Evolutionary conservation across 2,888 invertebrate species (phyloP).

Genomic region (Luffia ferchaultella): DNA sequence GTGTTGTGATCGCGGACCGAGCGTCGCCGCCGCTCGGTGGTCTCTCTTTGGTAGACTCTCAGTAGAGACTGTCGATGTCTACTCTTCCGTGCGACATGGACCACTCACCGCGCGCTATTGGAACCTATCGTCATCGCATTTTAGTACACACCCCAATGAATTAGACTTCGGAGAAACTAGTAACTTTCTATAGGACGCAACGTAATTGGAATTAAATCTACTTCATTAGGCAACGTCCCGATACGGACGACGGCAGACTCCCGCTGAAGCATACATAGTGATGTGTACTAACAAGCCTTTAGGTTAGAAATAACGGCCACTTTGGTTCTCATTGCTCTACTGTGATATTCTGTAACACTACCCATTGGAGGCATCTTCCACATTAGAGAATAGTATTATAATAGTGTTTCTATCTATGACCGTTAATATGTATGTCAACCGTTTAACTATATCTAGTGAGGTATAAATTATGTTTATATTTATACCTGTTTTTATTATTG

Average conservation of each 20-base stretch:
- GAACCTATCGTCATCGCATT: not conserved
- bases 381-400: constrained; percentile 50
- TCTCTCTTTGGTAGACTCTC: constrained; percentile 41
- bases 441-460: constrained; percentile 32
- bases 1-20: constrained; percentile 64
- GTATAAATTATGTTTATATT: constrained; percentile 48
- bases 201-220: too few species aligned
- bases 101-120: constrained; percentile 21
- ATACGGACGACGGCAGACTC: too few species aligned
- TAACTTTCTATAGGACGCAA: too few species aligned
- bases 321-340: constrained; percentile 48
- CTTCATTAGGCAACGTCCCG: too few species aligned
- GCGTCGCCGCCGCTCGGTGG: constrained; percentile 23
- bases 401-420: constrained; percentile 55
- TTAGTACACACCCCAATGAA: too few species aligned
- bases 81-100: constrained; percentile 55
- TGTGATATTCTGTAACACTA: constrained; percentile 59
- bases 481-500: constrained; percentile 31
- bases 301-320: constrained; percentile 6
- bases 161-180: too few species aligned
- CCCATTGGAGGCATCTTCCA: constrained; percentile 54
- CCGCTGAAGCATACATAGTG: too few species aligned
- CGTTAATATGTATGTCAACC: constrained; percentile 49
- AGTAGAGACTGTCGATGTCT: constrained; percentile 62
- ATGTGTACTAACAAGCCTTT: too few species aligned